Conservation (phyloP, 2,113 vertebrate species). For the Egretta garzetta region DNA sequence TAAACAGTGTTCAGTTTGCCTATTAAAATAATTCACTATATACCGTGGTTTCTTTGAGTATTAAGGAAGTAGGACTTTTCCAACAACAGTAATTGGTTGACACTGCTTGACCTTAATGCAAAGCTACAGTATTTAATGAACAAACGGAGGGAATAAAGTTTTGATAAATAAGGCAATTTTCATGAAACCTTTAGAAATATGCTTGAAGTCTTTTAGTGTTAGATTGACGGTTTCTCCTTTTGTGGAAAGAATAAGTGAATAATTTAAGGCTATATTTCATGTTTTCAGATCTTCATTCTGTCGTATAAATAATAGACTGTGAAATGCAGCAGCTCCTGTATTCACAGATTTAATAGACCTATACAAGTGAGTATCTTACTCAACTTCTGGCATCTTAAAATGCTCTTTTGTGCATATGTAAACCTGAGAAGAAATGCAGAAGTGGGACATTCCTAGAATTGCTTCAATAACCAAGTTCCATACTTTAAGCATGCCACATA, state of each 20-base stretch:
- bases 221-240: slow-evolving; percentile 73
- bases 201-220: slow-evolving; percentile 67
- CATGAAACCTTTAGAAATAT: slow-evolving; percentile 70
- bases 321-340: slow-evolving; percentile 53
- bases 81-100: slow-evolving; percentile 74
- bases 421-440: neutral
- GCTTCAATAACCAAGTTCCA: neutral
- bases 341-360: slow-evolving; percentile 51
- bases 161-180: slow-evolving; percentile 77
- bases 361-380: slow-evolving; percentile 28
- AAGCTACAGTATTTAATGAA: slow-evolving; percentile 75
- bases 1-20: slow-evolving; percentile 66
- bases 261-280: slow-evolving; percentile 76
- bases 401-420: neutral
- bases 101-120: slow-evolving; percentile 73
- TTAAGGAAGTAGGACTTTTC: slow-evolving; percentile 62
- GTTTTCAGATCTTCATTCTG: slow-evolving; percentile 71
- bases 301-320: slow-evolving; percentile 71
- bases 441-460: neutral
- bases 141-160: slow-evolving; percentile 73
- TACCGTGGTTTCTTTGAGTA: slow-evolving; percentile 55
- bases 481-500: neutral
- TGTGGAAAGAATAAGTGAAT: slow-evolving; percentile 73
- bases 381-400: slow-evolving; percentile 15
- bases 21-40: slow-evolving; percentile 76